Evolutionary conservation across 2,113 vertebrate genomes (phyloP).

Genomic region (Corythornis vintsioides): DNA sequence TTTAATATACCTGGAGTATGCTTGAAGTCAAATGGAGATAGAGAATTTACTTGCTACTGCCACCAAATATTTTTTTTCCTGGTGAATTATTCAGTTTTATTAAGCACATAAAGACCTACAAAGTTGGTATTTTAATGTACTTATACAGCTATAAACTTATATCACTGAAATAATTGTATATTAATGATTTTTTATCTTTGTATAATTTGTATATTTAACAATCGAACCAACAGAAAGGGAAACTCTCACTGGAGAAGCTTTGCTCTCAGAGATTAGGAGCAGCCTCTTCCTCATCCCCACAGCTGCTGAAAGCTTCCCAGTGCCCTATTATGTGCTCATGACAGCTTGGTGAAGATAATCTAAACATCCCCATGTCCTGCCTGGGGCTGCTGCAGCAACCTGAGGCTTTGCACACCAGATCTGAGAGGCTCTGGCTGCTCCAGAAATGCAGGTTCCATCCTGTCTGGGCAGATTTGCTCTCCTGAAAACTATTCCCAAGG

Average conservation of each 20-base stretch:
- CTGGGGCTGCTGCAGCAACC: not conserved
- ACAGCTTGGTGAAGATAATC: not conserved
- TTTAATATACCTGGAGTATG: not conserved
- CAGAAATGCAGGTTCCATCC: not conserved
- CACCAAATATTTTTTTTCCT: not conserved
- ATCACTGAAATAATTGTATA: constrained; percentile 71
- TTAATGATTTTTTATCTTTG: constrained; percentile 72
- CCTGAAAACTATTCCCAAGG: not conserved
- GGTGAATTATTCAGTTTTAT: constrained; percentile 72
- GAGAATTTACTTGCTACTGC: constrained; percentile 8
- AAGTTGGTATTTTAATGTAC: constrained; percentile 63
- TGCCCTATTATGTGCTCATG: not conserved
- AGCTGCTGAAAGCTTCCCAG: not conserved
- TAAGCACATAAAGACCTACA: constrained; percentile 69
- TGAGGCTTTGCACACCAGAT: not conserved
- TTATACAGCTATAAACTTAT: constrained; percentile 69
- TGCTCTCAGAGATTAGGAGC: not conserved
- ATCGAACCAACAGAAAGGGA: not conserved
- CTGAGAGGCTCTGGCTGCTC: not conserved
- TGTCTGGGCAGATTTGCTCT: not conserved
- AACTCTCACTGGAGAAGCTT: not conserved
- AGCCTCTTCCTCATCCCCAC: not conserved
- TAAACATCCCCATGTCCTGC: not conserved
- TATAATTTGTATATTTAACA: constrained; percentile 71
- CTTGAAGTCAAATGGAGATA: not conserved